Base-by-base conservation (phyloP, 2,888 invertebrate genomes). In the Branchellion lobata region DNA sequence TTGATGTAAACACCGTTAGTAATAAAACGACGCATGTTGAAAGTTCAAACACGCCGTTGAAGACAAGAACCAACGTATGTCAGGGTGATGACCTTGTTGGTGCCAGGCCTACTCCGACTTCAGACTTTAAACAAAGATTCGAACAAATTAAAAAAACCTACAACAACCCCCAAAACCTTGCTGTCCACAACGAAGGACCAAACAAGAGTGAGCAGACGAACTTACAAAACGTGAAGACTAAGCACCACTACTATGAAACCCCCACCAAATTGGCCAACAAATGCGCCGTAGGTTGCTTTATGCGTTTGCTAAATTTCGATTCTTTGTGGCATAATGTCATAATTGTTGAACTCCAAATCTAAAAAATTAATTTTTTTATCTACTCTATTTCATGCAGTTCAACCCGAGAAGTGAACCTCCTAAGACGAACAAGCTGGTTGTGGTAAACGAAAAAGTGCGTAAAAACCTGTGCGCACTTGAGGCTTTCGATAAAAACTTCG, bases 221-320 rank as follows among this genome's bases (percentile, higher is more conserved):
- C 24, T 24, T 24, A 18, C 11, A 57, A 18, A n/a, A 8, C 24
- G n/a, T 24, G 21, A 57, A 57, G 21, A n/a, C 3, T 5, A 57
- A 57, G 24, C 61, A 57, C n/a, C 61, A 57, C 21, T 57, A 57
- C 24, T 57, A 57, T n/a, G 61, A 57, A 57, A 57, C 61, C 5
- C 61, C 61, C 3, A n/a, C 61, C 21, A 57, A 57, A 57, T 8
- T 8, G 40, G 14, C 40, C 40, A 40, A 5, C 40, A 40, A 40
- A 8, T 40, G 5, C 14, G 40, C 14, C 5, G 14, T 5, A 40
- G 14, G 40, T 40, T 5, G 40, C 14, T 40, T 40, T 8, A 40
- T 14, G n/a, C n/a, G n/a, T n/a, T n/a, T n/a, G n/a, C n/a, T n/a
- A n/a, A n/a, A n/a, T n/a, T n/a, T n/a, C n/a, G n/a, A n/a, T n/a